phyloP scores from a whole-genome alignment of 2,797 vertebrate genomes.

The Dromococcyx pavoninus region DNA sequence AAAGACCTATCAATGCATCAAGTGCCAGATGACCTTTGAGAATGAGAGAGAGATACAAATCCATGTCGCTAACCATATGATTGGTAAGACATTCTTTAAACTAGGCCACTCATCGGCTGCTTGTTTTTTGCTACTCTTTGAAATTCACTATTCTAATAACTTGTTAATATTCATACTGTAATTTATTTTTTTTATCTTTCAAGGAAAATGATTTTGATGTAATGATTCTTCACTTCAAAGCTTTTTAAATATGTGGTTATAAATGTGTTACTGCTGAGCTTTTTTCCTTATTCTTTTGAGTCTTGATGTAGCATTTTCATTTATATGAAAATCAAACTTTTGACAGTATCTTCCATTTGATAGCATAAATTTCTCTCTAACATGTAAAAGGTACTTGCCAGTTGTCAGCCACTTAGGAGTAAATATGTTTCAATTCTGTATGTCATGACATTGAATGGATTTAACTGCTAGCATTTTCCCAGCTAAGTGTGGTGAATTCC shows the following conservation, averaged over 20 bases:
- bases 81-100: conserved; percentile 86
- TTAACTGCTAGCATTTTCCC: conserved; percentile 69
- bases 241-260: conserved; percentile 61
- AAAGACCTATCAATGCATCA: conserved; percentile 99
- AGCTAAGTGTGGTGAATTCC: conserved; percentile 66
- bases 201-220: conserved; percentile 55
- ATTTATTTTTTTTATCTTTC: conserved; percentile 43
- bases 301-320: conserved; percentile 49
- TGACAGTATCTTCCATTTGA: conserved; percentile 73
- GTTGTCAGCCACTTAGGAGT: conserved; percentile 75
- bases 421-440: conserved; percentile 72
- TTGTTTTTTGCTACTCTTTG: conserved; percentile 25
- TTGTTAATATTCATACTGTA: conserved; percentile 53
- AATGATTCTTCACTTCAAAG: conserved; percentile 56
- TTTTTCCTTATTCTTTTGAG: conserved; percentile 40
- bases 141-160: background rate
- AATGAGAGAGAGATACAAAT: conserved; percentile 98
- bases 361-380: conserved; percentile 67
- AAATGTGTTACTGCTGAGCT: conserved; percentile 26
- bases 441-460: conserved; percentile 77
- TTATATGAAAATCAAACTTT: conserved; percentile 63
- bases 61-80: conserved; percentile 99
- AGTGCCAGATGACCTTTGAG: conserved; percentile 99
- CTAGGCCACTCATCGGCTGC: background rate
- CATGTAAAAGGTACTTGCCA: conserved; percentile 68